Conservation (phyloP, 2,797 vertebrate species). For the Liparis tanakae region DNA sequence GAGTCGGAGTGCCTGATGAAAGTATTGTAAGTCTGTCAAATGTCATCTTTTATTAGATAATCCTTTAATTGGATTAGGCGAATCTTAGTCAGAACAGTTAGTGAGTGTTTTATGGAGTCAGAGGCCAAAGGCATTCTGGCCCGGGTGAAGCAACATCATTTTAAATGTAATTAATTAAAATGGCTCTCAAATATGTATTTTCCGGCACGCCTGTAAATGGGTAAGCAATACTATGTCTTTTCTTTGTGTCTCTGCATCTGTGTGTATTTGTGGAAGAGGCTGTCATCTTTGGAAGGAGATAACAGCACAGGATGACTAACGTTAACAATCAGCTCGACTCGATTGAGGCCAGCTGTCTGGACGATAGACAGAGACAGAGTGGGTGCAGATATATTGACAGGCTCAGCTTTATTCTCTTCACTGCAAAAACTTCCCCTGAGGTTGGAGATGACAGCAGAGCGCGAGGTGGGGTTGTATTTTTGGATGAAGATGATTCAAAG, state of each 20-base stretch:
- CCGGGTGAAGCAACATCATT: conserved; percentile 47
- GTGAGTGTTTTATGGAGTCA: conserved; percentile 55
- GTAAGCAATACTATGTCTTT: conserved; percentile 37
- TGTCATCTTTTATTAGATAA: conserved; percentile 66
- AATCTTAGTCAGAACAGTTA: conserved; percentile 61
- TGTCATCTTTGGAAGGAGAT: conserved; percentile 59
- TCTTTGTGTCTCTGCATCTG: conserved; percentile 38
- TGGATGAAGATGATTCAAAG: conserved; percentile 42
- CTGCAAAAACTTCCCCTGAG: conserved; percentile 55
- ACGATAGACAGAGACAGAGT: conserved; percentile 67
- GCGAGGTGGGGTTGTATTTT: conserved; percentile 36
- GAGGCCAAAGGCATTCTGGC: conserved; percentile 59
- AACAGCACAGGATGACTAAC: conserved; percentile 59
- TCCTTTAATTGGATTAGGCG: conserved; percentile 72
- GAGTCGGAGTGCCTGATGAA: conserved; percentile 65
- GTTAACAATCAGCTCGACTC: conserved; percentile 63
- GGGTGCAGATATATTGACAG: conserved; percentile 69
- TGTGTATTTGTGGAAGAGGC: conserved; percentile 42
- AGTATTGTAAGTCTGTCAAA: conserved; percentile 77
- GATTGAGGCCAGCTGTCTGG: conserved; percentile 58
- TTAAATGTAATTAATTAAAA: conserved; percentile 71
- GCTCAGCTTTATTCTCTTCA: conserved; percentile 56
- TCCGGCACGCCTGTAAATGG: conserved; percentile 44
- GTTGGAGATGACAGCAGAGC: conserved; percentile 40
- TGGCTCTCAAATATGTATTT: conserved; percentile 64